Evolutionary conservation across 2,888 invertebrate species (phyloP), one percentile per base, ranked within the genome.

Genomic region (Drosophila helvetica): DNA sequence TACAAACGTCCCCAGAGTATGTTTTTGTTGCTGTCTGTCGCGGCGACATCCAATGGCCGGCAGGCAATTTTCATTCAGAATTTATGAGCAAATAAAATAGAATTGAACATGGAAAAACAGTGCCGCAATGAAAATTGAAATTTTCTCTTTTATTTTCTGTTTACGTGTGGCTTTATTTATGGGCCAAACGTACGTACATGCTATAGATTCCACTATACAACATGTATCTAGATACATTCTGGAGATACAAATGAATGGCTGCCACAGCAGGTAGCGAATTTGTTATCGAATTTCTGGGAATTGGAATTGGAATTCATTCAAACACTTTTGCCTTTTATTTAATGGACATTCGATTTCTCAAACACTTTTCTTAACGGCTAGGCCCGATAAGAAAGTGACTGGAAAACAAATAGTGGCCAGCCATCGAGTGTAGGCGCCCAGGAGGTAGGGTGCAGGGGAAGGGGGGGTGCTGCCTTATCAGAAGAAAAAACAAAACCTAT

Each of bases 51-150:
- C 57, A 78, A 38, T 38, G 38, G 38, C 15, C 15, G 15, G 38
- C 38, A 15, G 38, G 87, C 79, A 81, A 87, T 85, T 87, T 83
- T 81, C 88, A 85, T 87, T 81, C 88, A 79, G 74, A 75, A 82
- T 87, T 83, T 81, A 87, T 84, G 75, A 53, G 55, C 77, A 70
- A 78, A 78, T 74, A 63, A 75, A 89, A 87, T 74, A 81, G 88
- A 89, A 87, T 84, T 86, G 85, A 75, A 84, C 81, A 88, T 75
- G 85, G 59, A 80, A 84, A 38, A 78, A 47, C 67, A 78, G 65
- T 57, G 65, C 77, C 85, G 80, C 55, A 69, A 75, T 75, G 75
- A 78, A 74, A 88, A 88, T 81, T 81, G 69, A 80, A 84, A 86
- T 30, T 68, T 74, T 67, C 48, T 47, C 42, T 18, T 61, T 46